A percentile compares a stretch with the other conserved stretches of the same genome.
These are phyloP conservation scores for Urocyon cinereoargenteus DNA, from an alignment of 2,797 vertebrate genomes.

Conservation along the genomic window DNA sequence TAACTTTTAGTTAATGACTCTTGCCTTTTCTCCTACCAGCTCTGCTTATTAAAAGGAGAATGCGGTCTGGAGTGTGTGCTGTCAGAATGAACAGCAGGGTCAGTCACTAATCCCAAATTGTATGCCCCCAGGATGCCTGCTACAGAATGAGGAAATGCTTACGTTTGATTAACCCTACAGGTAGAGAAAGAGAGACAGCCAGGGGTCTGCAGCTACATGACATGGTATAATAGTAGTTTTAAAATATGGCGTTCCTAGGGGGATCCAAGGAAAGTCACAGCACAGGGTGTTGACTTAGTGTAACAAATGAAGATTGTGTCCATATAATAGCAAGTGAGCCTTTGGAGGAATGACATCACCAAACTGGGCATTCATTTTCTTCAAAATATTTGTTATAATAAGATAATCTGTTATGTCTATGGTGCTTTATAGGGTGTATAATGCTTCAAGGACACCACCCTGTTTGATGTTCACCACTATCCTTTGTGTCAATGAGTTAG, in stretches of 20 bases:
- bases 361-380: slow-evolving; percentile 50
- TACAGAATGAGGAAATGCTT: slow-evolving; percentile 64
- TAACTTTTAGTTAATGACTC: slow-evolving; percentile 77
- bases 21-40: slow-evolving; percentile 62
- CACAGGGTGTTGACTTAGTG: slow-evolving; percentile 18
- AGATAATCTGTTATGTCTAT: background rate
- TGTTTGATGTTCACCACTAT: background rate
- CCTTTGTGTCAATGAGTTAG: background rate
- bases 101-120: slow-evolving; percentile 68
- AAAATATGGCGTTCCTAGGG: slow-evolving; percentile 49
- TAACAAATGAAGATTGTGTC: slow-evolving; percentile 32
- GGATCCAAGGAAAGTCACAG: slow-evolving; percentile 42
- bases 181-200: slow-evolving; percentile 62
- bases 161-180: slow-evolving; percentile 75
- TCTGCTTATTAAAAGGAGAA: slow-evolving; percentile 74
- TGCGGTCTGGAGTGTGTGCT: slow-evolving; percentile 23
- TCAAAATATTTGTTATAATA: background rate
- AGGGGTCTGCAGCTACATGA: slow-evolving; percentile 54
- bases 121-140: slow-evolving; percentile 57
- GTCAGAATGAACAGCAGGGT: slow-evolving; percentile 67
- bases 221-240: slow-evolving; percentile 60
- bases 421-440: background rate
- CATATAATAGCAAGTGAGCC: slow-evolving; percentile 3
- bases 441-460: background rate
- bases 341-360: slow-evolving; percentile 27